A percentile compares a stretch with the other conserved stretches of the same genome.
Conservation (phyloP, 2,797 vertebrate species). For the Ptychadena robeensis region DNA sequence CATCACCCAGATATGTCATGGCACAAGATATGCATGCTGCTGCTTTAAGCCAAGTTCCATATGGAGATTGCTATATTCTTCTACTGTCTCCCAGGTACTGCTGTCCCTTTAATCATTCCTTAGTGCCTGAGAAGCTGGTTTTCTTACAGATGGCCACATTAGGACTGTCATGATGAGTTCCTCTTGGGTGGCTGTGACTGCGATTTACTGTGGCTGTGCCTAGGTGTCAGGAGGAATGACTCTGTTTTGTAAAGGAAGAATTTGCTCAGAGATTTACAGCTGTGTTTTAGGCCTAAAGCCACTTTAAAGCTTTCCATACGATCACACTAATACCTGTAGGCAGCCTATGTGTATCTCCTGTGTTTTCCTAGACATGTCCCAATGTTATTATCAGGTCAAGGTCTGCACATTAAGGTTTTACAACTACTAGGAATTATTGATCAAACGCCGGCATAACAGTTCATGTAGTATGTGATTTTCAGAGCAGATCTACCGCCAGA, state of each 20-base stretch:
- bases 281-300: constrained; percentile 9
- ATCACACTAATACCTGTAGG: not conserved
- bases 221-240: constrained; percentile 23
- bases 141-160: constrained; percentile 2
- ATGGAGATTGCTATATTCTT: not conserved
- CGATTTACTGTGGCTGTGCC: constrained; percentile 3
- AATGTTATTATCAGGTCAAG: not conserved
- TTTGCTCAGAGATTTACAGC: constrained; percentile 6
- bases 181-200: constrained; percentile 3
- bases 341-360: not conserved
- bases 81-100: not conserved
- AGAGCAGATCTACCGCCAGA: constrained; percentile 2
- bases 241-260: not conserved
- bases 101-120: not conserved
- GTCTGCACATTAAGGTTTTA: not conserved
- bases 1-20: not conserved
- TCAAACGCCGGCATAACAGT: not conserved
- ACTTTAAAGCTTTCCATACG: constrained; percentile 19
- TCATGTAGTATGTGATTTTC: not conserved
- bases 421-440: not conserved
- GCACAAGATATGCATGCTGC: not conserved
- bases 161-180: constrained; percentile 5
- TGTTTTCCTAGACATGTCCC: constrained; percentile 11
- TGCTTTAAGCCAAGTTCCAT: not conserved
- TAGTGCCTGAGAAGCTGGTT: not conserved